Conservation (phyloP, 1,140 invertebrate species). For the Micrasema longulum region DNA sequence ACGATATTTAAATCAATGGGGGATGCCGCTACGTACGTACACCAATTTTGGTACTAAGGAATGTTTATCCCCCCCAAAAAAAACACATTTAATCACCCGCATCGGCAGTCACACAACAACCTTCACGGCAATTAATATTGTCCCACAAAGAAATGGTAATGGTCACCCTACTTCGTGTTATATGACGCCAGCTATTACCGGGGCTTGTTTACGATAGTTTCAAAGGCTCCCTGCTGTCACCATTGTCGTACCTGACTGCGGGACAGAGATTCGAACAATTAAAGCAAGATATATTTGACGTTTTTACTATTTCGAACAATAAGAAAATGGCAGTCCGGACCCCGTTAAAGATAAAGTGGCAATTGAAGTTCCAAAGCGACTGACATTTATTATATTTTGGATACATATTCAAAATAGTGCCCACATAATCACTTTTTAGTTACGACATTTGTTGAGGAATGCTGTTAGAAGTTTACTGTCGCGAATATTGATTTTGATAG, state of each 20-base stretch:
- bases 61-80: too few relatives aligned
- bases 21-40: too few relatives aligned
- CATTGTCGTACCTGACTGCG: conserved; percentile 21
- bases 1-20: too few relatives aligned
- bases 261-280: conserved; percentile 45
- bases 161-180: conserved; percentile 14
- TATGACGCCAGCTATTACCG: conserved; percentile 31
- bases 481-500: neutral
- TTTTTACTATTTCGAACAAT: conserved; percentile 49
- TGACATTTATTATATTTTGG: conserved; percentile 46
- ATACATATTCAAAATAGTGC: neutral
- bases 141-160: neutral
- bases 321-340: conserved; percentile 32
- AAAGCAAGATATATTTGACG: conserved; percentile 51
- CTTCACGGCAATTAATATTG: too few relatives aligned
- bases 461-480: neutral
- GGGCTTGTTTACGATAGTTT: conserved; percentile 30
- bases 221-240: conserved; percentile 33
- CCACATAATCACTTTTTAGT: neutral
- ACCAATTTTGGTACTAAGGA: too few relatives aligned
- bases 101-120: too few relatives aligned
- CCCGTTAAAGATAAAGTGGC: conserved; percentile 49
- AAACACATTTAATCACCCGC: too few relatives aligned
- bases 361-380: conserved; percentile 46
- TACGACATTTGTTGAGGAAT: neutral